Evolutionary conservation across 2,888 invertebrate species (phyloP).

Genomic region (Eupsilia transversa): DNA sequence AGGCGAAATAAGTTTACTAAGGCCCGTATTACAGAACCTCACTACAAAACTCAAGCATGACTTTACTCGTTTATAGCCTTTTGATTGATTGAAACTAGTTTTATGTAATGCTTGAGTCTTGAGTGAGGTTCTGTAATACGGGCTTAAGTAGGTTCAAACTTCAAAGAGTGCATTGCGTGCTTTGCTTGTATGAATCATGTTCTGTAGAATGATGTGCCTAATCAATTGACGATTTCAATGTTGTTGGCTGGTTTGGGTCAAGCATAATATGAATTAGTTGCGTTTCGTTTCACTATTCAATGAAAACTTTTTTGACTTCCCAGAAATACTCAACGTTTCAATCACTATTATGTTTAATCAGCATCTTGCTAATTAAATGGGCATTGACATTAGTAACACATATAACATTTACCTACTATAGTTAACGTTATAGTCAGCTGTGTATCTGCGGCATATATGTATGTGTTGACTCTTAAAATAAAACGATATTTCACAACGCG

Average conservation of each 20-base stretch:
- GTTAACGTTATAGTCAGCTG: neutral
- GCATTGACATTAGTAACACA: conserved; percentile 13
- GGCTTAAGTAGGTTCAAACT: too few relatives aligned
- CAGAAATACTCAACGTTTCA: neutral
- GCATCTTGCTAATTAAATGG: conserved; percentile 8
- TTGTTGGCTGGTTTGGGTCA: neutral
- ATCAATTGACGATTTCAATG: too few relatives aligned
- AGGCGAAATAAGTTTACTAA: too few relatives aligned
- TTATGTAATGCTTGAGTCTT: too few relatives aligned
- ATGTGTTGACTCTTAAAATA: conserved; percentile 26
- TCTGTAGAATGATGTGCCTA: neutral
- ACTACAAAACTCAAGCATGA: too few relatives aligned
- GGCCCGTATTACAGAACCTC: too few relatives aligned
- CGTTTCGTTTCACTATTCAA: neutral
- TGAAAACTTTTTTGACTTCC: neutral
- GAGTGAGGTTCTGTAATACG: too few relatives aligned
- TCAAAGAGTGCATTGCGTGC: too few relatives aligned
- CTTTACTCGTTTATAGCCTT: too few relatives aligned
- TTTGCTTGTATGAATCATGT: neutral
- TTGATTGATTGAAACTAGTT: too few relatives aligned
- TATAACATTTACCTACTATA: neutral
- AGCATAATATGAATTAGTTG: neutral
- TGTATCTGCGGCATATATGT: too few relatives aligned
- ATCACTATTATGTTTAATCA: neutral
- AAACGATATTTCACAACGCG: conserved; percentile 27